These are phyloP conservation scores for Drosophila trapezifrons DNA, from an alignment of 1,140 invertebrate genomes.

Conservation along the genomic window DNA sequence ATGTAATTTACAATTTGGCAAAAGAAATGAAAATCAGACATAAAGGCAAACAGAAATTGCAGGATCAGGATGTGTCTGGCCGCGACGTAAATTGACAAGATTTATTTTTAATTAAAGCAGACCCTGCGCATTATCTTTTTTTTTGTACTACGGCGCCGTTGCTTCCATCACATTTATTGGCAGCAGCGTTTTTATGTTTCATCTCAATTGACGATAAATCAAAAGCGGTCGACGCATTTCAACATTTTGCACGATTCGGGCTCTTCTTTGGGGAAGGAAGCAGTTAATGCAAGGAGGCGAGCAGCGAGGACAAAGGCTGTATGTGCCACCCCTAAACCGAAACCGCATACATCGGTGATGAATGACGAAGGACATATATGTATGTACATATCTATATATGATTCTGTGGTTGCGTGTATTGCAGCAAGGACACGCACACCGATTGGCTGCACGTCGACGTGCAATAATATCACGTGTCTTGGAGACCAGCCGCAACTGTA, in stretches of 20 bases:
- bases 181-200: slow-evolving; percentile 71
- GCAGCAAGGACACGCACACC: slow-evolving; percentile 63
- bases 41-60: slow-evolving; percentile 57
- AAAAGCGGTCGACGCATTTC: slow-evolving; percentile 66
- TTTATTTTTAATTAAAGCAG: slow-evolving; percentile 82
- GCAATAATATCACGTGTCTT: slow-evolving; percentile 77
- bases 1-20: slow-evolving; percentile 80
- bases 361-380: slow-evolving; percentile 75
- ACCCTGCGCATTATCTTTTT: slow-evolving; percentile 70
- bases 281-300: slow-evolving; percentile 25
- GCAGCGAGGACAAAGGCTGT: slow-evolving; percentile 16
- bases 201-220: slow-evolving; percentile 75
- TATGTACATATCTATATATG: slow-evolving; percentile 14
- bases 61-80: slow-evolving; percentile 65
- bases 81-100: slow-evolving; percentile 77
- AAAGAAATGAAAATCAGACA: slow-evolving; percentile 56
- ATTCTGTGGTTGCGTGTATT: slow-evolving; percentile 11
- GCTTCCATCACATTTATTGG: slow-evolving; percentile 68
- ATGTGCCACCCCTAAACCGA: slow-evolving; percentile 72
- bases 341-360: slow-evolving; percentile 69
- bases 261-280: slow-evolving; percentile 33
- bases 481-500: slow-evolving; percentile 26
- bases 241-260: slow-evolving; percentile 51
- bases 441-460: slow-evolving; percentile 79
- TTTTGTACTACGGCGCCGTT: slow-evolving; percentile 7